These are phyloP conservation scores for Caenorhabditis macrosperma DNA, from an alignment of 2,888 invertebrate genomes.

Conservation along the genomic window DNA sequence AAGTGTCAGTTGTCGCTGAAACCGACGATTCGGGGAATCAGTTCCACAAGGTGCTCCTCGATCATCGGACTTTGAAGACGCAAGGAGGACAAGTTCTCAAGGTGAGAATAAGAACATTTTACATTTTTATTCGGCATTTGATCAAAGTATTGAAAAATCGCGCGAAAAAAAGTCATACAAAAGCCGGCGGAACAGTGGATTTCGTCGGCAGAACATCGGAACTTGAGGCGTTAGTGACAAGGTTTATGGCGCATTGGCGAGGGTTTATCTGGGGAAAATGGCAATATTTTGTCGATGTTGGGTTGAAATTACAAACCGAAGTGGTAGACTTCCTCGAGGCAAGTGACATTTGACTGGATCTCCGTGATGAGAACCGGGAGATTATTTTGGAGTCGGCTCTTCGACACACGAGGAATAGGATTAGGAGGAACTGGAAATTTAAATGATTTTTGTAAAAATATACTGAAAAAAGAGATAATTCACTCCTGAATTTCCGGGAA, in stretches of 20 bases:
- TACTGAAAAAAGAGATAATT: neutral
- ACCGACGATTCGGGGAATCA: constrained; percentile 53
- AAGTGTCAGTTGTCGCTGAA: constrained; percentile 66
- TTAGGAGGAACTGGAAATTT: constrained; percentile 57
- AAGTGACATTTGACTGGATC: constrained; percentile 45
- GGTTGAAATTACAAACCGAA: constrained; percentile 5
- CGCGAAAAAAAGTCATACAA: constrained; percentile 10
- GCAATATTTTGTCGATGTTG: neutral
- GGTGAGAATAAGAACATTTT: constrained; percentile 48
- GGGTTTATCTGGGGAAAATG: constrained; percentile 22
- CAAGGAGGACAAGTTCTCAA: constrained; percentile 70
- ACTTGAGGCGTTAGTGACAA: constrained; percentile 13
- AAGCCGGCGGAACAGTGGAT: neutral
- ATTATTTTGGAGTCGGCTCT: constrained; percentile 49
- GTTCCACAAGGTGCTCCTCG: constrained; percentile 68
- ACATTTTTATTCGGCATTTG: neutral
- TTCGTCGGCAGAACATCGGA: neutral
- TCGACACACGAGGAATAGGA: constrained; percentile 59
- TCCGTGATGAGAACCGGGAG: constrained; percentile 57
- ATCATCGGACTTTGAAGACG: constrained; percentile 73
- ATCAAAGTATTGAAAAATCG: neutral
- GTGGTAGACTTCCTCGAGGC: constrained; percentile 32
- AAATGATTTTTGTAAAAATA: no score
- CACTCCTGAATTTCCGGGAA: neutral
- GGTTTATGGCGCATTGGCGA: constrained; percentile 36